A percentile compares a stretch with the other conserved stretches of the same genome.
phyloP scores from a whole-genome alignment of 2,888 invertebrate species.

The Caenorhabditis parvicauda region DNA sequence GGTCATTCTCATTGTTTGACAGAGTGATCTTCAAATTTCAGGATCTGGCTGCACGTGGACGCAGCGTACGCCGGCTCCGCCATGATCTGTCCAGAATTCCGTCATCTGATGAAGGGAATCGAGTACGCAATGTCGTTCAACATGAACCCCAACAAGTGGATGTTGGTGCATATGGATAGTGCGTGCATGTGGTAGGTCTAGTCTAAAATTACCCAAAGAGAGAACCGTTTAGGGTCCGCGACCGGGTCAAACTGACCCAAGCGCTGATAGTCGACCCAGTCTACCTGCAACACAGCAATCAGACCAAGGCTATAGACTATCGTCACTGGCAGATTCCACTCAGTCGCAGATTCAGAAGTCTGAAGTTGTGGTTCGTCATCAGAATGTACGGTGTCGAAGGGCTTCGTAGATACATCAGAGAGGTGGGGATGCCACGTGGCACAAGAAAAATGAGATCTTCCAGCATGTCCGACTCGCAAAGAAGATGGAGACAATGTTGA shows the following conservation, averaged over 20 bases:
- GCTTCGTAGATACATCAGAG: constrained; percentile 23
- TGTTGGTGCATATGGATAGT: constrained; percentile 17
- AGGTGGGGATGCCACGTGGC: no score
- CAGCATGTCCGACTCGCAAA: constrained; percentile 16
- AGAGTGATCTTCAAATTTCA: no score
- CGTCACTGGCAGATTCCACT: constrained; percentile 17
- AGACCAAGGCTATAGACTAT: constrained; percentile 9
- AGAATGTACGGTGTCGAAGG: constrained; percentile 21
- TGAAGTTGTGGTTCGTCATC: constrained; percentile 23
- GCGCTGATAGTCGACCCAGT: constrained; percentile 16
- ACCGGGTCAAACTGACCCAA: constrained; percentile 14
- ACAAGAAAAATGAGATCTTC: no score
- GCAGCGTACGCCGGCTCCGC: constrained; percentile 26
- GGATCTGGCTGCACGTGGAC: constrained; percentile 25
- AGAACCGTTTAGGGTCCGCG: constrained; percentile 20
- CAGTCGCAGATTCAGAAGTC: constrained; percentile 18
- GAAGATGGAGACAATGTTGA: constrained; percentile 11
- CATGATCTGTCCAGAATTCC: constrained; percentile 22
- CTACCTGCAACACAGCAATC: no score
- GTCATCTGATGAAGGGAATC: constrained; percentile 20
- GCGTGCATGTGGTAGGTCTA: constrained; percentile 17
- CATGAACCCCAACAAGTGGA: constrained; percentile 19
- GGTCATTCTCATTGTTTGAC: no score
- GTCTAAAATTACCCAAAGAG: not conserved
- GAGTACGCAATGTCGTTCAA: constrained; percentile 22